Evolutionary conservation across 2,888 invertebrate species (phyloP).

Genomic region (Ceriagrion tenellum): DNA sequence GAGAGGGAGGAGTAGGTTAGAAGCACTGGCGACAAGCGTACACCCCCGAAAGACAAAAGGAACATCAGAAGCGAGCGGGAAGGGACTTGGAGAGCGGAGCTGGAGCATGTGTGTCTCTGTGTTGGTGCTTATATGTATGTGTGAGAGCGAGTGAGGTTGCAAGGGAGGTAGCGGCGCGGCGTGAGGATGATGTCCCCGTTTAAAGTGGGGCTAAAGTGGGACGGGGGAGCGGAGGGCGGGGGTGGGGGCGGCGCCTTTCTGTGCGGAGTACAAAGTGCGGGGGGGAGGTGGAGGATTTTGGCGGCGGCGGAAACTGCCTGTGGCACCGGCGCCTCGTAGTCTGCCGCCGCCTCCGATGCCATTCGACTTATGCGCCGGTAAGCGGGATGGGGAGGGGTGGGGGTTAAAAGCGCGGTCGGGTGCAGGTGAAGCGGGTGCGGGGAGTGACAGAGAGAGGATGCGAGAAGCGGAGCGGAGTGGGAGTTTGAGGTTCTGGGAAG

Average conservation of each 20-base stretch:
- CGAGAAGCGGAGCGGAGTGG: not conserved
- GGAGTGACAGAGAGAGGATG: not conserved
- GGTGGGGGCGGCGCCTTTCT: not conserved
- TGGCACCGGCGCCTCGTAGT: conserved; percentile 51
- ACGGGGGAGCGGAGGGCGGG: not conserved
- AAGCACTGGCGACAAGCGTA: conserved; percentile 37
- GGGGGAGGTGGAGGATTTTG: not conserved
- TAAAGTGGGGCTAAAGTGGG: conserved; percentile 12
- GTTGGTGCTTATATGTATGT: not conserved
- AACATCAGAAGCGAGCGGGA: conserved; percentile 39
- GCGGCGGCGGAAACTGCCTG: conserved; percentile 57
- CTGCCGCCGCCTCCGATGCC: conserved; percentile 53
- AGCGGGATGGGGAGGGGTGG: too few relatives aligned
- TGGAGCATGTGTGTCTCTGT: not conserved
- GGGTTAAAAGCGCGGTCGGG: not conserved
- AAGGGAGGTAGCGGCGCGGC: not conserved
- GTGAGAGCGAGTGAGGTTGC: not conserved
- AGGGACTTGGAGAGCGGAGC: not conserved
- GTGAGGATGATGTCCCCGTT: conserved; percentile 23
- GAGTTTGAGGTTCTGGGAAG: conserved; percentile 66
- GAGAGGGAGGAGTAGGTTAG: not conserved
- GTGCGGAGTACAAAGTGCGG: not conserved
- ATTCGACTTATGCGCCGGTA: conserved; percentile 55
- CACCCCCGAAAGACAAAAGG: conserved; percentile 63
- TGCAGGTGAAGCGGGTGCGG: not conserved